Evolutionary conservation across 2,797 vertebrate genomes (phyloP), one percentile per base, ranked within the genome.

Genomic region (Emydoidea blandingii): DNA sequence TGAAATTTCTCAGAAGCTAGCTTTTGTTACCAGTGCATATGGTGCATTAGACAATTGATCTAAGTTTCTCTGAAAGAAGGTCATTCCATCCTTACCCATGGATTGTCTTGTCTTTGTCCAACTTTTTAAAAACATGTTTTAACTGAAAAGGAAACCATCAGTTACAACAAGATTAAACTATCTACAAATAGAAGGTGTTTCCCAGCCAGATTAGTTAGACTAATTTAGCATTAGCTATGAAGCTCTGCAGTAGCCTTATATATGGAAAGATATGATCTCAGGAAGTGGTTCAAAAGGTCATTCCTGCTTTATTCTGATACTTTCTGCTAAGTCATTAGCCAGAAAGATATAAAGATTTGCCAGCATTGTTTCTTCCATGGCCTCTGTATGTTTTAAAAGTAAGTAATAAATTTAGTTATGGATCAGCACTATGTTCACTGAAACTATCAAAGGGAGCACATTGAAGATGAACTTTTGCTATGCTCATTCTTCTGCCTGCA

Each of bases 21-120:
- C 29, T 72, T 41, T 27, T 41, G 49, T 72, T 72, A 11, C 47
- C 18, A 72, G 19, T 56, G 37, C 18, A 44, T 19, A 47, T 14
- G 37, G 29, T 14, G 54, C 31, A 15, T 31, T 62, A 49, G 47
- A 1, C 0, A 4, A n/a, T 12, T 25, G 12, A 31, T 56, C 56
- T 85, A 78, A 29, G 15, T 78, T 91, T 37, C 23, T 78, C 4
- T 37, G 68, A 53, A 89, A 83, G 56, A 57, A 57, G 12, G 74
- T 1, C 1, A 37, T 21, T 89, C 21, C 9, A 82, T 74, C 3
- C 10, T 57, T 81, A 94, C 16, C 25, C 56, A 79, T 6, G 0
- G 27, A 65, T 79, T 53, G 37, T 50, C 53, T 25, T 68, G 29
- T 72, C 41, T 3, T 41, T 87, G 74, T 19, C 54, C 37, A 53